Percentiles rank a stretch among this genome's conserved stretches.
Evolutionary conservation across 1,140 invertebrate species (phyloP).

Genomic region (Aleiodes sp.): DNA sequence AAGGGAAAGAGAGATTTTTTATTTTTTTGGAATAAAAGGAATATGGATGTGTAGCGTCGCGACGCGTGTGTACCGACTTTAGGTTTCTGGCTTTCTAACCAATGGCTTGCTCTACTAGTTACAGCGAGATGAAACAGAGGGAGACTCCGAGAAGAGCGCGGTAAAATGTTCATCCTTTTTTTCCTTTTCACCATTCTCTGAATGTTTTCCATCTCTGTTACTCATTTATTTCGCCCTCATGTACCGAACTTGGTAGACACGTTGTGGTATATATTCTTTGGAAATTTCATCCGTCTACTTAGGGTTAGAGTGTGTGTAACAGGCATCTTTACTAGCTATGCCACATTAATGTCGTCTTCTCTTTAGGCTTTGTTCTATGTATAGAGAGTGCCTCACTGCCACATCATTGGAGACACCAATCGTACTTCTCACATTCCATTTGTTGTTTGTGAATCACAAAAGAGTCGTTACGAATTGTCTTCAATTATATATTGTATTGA

Average conservation of each 20-base stretch:
- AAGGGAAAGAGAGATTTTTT: not conserved
- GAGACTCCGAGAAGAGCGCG: not conserved
- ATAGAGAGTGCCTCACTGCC: not conserved
- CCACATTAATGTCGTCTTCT: not conserved
- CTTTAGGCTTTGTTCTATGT: not conserved
- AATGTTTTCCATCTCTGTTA: not conserved
- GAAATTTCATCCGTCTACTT: not conserved
- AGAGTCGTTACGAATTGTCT: not conserved
- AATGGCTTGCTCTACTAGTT: not conserved
- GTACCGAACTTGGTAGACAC: not conserved
- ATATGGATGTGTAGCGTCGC: not conserved
- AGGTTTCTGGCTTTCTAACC: slow-evolving; percentile 1
- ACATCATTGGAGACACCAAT: not conserved
- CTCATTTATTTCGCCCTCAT: not conserved
- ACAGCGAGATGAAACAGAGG: not conserved
- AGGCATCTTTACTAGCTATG: not conserved
- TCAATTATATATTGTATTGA: not conserved
- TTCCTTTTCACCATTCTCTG: not conserved
- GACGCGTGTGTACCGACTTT: slow-evolving; percentile 1
- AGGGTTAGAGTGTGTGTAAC: not conserved
- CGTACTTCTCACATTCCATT: not conserved
- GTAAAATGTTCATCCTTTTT: not conserved
- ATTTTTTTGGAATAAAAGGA: not conserved
- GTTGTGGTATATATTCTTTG: not conserved
- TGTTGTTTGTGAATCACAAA: not conserved